Base-by-base conservation (phyloP, 2,797 vertebrate species). In the Danio albolineatus region DNA sequence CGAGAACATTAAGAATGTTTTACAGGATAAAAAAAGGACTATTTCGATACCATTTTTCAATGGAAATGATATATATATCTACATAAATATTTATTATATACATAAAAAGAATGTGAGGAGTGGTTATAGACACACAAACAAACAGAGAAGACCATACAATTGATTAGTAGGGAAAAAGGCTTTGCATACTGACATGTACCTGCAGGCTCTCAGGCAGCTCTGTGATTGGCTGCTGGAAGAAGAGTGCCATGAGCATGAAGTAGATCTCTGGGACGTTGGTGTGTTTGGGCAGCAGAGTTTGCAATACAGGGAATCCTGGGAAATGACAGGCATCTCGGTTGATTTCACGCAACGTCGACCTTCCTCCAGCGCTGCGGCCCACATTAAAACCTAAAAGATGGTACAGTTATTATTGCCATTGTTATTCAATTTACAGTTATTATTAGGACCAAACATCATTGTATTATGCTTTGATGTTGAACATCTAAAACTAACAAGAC, bases 261-360 rank as follows among this genome's bases (percentile, higher is more conserved):
- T 99, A 99, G 73, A 99, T 95, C 48, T 98, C 96, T 0, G 98
- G 97, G 12, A 99, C 98, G 0, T 97, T 99, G 6, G 97, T 99
- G 92, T 99, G 98, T 87, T 98, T 99, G 4, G 98, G 97, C 78
- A 99, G 94, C 83, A 99, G 94, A 0, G 97, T 96, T 92, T 99
- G 98, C 75, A 99, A 91, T 10, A 98, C 89, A 0, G 96, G 96
- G 79, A 99, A 97, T 43, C 98, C 98, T 5, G 96, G 96, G 88
- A 99, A 98, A 86, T 99, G 98, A 88, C 97, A 99, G 0, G 98
- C 98, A 1, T 99, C 98, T 43, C 96, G 91, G 92, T 99, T 99
- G 83, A 99, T 98, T 92, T 99, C 98, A 41, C 98, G 93, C 72
- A 99, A 38, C 0, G 97, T 96, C 0, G 97, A 98, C 85, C 96